Evolutionary conservation across 2,113 vertebrate genomes (phyloP).

Genomic region (Prunella himalayana): DNA sequence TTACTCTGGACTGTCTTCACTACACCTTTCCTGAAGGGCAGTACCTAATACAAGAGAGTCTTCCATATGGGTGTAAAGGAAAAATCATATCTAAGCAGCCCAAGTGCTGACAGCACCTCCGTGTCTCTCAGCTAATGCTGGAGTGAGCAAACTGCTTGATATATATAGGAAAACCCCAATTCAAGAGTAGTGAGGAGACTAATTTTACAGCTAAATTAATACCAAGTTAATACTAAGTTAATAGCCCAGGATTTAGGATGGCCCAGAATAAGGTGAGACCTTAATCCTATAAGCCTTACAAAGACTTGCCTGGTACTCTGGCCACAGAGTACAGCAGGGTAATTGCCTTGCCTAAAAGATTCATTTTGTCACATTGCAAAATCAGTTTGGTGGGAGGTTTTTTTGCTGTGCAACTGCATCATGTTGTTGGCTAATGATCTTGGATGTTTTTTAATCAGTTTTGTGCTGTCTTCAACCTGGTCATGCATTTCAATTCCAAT

Average conservation of each 20-base stretch:
- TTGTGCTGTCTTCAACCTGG: not conserved
- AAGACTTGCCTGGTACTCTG: not conserved
- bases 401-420: not conserved
- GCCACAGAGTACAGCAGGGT: not conserved
- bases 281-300: not conserved
- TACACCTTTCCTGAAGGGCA: not conserved
- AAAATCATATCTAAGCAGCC: not conserved
- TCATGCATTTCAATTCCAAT: not conserved
- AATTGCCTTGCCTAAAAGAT: not conserved
- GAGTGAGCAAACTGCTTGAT: not conserved
- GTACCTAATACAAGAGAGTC: not conserved
- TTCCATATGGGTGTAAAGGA: not conserved
- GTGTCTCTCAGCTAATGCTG: not conserved
- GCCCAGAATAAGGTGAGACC: not conserved
- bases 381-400: not conserved
- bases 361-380: not conserved
- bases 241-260: not conserved
- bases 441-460: not conserved
- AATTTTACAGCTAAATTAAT: not conserved
- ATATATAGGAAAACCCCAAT: not conserved
- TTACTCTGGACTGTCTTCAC: not conserved
- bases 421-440: not conserved
- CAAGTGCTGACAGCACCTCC: not conserved
- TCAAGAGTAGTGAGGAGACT: not conserved
- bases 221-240: no score